These are phyloP conservation scores for Sarcophaga bullata DNA, from an alignment of 1,140 invertebrate genomes.

Conservation along the genomic window DNA sequence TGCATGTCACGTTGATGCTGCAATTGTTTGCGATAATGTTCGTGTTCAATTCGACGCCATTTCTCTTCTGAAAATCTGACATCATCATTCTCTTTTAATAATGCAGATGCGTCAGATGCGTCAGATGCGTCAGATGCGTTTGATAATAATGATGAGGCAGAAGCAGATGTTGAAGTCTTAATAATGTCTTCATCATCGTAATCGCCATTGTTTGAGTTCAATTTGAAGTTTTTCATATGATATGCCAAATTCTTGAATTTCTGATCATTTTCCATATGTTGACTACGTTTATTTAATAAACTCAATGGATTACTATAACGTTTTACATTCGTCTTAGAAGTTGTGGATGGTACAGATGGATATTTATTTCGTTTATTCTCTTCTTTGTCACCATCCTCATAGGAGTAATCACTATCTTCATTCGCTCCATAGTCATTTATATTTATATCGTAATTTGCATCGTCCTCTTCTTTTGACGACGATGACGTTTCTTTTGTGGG, in stretches of 20 bases:
- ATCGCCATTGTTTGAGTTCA: conserved; percentile 6
- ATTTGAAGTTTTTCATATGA: conserved; percentile 1
- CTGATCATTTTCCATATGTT: background rate
- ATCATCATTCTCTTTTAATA: background rate
- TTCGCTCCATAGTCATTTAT: background rate
- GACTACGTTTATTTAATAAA: background rate
- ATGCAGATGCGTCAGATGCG: background rate
- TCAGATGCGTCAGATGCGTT: background rate
- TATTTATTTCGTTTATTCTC: conserved; percentile 3
- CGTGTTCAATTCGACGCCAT: conserved; percentile 43
- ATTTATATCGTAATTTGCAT: background rate
- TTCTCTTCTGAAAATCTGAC: conserved; percentile 40
- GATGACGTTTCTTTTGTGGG: too few relatives aligned
- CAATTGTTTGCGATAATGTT: conserved; percentile 43
- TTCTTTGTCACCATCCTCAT: conserved; percentile 26
- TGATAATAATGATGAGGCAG: background rate
- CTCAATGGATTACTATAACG: conserved; percentile 31
- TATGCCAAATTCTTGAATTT: background rate
- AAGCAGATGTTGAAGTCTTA: background rate
- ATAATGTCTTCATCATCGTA: conserved; percentile 3
- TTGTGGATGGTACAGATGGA: background rate
- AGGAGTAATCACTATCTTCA: conserved; percentile 38
- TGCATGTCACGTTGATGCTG: conserved; percentile 42
- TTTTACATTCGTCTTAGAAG: conserved; percentile 23
- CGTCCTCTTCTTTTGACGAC: background rate